phyloP scores from a whole-genome alignment of 1,140 invertebrate genomes.

The Drosophila navojoa region DNA sequence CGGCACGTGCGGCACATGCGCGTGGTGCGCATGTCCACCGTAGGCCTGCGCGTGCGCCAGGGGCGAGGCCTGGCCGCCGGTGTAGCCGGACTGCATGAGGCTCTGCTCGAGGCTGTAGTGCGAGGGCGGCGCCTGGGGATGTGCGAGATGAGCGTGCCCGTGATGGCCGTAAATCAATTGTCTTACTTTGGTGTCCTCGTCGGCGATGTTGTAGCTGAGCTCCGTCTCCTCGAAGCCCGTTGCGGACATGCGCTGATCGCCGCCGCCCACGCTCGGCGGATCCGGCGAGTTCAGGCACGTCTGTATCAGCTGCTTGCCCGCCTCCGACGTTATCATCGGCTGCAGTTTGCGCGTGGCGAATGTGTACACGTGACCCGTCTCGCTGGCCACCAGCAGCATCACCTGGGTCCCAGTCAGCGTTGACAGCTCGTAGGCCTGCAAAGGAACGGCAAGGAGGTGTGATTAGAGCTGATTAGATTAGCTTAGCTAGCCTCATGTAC shows the following conservation, averaged over 20 bases:
- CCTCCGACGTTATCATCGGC: conserved; percentile 99
- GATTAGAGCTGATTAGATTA: conserved; percentile 44
- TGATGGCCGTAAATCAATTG: conserved; percentile 94
- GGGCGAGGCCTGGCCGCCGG: conserved; percentile 85
- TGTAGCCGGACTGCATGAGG: conserved; percentile 83
- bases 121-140: conserved; percentile 79
- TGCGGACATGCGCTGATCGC: conserved; percentile 98
- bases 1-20: conserved; percentile 79
- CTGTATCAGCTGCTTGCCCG: conserved; percentile 98
- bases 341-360: conserved; percentile 99
- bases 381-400: conserved; percentile 97
- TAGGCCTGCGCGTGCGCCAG: conserved; percentile 82
- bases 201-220: conserved; percentile 97
- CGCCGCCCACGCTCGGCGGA: conserved; percentile 89
- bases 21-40: conserved; percentile 76
- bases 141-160: conserved; percentile 85
- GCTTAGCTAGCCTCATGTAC: conserved; percentile 34
- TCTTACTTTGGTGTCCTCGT: conserved; percentile 98
- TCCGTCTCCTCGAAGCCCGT: conserved; percentile 99
- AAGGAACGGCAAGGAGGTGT: conserved; percentile 1
- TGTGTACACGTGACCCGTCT: conserved; percentile 99
- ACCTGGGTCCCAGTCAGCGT: conserved; percentile 99
- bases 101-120: conserved; percentile 83
- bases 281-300: conserved; percentile 99
- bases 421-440: conserved; percentile 98